A percentile compares a stretch with the other conserved stretches of the same genome.
phyloP scores from a whole-genome alignment of 2,113 vertebrate genomes.

The Halichoerus grypus region DNA sequence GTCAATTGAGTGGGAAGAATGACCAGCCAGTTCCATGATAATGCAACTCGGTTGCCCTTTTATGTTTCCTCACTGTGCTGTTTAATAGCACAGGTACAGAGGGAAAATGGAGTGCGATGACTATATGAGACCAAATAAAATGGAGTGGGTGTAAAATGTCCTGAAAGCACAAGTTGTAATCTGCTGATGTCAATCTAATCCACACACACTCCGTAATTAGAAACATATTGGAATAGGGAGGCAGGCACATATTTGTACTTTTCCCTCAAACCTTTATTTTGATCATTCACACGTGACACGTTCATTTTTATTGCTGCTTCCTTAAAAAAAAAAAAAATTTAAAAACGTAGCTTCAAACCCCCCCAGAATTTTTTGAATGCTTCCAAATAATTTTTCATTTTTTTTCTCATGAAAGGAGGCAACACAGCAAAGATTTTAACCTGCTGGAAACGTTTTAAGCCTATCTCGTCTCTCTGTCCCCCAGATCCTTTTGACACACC shows the following conservation, averaged over 20 bases:
- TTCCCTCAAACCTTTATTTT: slow-evolving; percentile 77
- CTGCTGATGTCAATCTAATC: slow-evolving; percentile 80
- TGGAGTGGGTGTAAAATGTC: slow-evolving; percentile 81
- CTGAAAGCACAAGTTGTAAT: slow-evolving; percentile 81
- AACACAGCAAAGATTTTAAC: slow-evolving; percentile 79
- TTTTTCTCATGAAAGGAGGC: slow-evolving; percentile 67
- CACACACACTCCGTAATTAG: slow-evolving; percentile 85
- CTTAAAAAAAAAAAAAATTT: background rate
- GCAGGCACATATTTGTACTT: slow-evolving; percentile 44
- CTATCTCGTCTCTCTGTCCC: slow-evolving; percentile 86
- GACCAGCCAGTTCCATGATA: background rate
- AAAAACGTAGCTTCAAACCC: background rate
- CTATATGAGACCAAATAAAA: slow-evolving; percentile 86
- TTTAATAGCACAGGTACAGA: slow-evolving; percentile 55
- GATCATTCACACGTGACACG: slow-evolving; percentile 81
- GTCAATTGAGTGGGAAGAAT: background rate
- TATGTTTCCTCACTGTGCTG: slow-evolving; percentile 51
- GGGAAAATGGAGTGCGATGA: slow-evolving; percentile 71
- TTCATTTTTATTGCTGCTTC: slow-evolving; percentile 77
- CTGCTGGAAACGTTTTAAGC: slow-evolving; percentile 93
- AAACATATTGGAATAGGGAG: slow-evolving; percentile 70
- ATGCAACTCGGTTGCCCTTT: background rate
- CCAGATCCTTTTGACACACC: slow-evolving; percentile 86
- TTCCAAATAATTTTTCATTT: slow-evolving; percentile 60
- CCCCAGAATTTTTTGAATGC: background rate